Conservation (phyloP, 2,797 vertebrate genomes). For the Psittacula echo region DNA sequence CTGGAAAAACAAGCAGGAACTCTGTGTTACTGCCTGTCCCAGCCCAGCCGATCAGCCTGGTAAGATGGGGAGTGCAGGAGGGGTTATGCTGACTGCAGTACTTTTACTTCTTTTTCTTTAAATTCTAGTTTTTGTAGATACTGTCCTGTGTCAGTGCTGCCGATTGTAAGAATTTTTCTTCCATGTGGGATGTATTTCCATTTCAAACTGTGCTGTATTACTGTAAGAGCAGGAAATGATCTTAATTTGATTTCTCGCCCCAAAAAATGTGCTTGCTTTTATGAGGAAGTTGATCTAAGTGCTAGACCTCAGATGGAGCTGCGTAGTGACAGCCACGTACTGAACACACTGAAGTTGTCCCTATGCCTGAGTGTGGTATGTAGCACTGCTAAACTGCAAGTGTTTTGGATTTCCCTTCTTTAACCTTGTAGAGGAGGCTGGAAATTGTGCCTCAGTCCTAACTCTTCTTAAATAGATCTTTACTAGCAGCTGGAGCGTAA, state of each 20-base stretch:
- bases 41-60: background rate
- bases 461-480: background rate
- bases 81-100: background rate
- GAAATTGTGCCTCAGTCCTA: background rate
- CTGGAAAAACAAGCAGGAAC: background rate
- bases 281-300: background rate
- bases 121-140: background rate
- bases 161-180: background rate
- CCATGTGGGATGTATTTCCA: rapidly evolving
- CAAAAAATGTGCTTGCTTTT: background rate
- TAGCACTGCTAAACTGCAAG: background rate
- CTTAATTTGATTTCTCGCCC: background rate
- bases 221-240: constrained; percentile 24
- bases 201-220: background rate
- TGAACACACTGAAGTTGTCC: background rate
- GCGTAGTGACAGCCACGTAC: background rate
- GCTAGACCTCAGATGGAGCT: background rate
- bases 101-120: background rate
- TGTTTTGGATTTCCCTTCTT: background rate
- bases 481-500: background rate
- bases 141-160: background rate
- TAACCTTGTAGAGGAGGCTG: background rate
- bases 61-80: background rate
- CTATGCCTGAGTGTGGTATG: rapidly evolving
- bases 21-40: background rate